A percentile compares a stretch with the other conserved stretches of the same genome.
Conservation (phyloP, 2,888 invertebrate genomes). For the Agelastica alni region DNA sequence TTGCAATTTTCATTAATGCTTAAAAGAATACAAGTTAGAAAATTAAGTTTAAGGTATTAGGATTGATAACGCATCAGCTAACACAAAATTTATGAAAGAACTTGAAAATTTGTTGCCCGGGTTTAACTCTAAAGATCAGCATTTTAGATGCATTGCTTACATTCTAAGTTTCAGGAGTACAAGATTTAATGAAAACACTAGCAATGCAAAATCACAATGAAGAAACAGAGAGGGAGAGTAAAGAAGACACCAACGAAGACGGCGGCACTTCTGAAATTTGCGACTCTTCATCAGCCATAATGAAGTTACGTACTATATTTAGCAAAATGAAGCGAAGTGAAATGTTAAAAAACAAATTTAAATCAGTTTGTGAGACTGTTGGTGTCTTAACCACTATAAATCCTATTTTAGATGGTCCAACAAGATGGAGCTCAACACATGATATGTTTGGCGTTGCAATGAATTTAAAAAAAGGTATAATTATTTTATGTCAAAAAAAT, state of each 20-base stretch:
- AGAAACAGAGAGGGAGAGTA: neutral
- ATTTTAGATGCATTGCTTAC: constrained; percentile 42
- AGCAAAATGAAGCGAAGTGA: neutral
- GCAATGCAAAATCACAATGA: neutral
- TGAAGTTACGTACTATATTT: neutral
- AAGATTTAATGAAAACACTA: constrained; percentile 28
- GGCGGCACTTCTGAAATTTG: neutral
- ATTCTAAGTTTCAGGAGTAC: constrained; percentile 41
- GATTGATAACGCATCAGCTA: constrained; percentile 32
- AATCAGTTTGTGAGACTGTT: constrained; percentile 6
- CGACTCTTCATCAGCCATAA: neutral
- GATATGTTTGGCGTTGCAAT: constrained; percentile 11
- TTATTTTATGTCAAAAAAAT: no score
- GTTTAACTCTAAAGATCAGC: constrained; percentile 34
- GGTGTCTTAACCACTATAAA: constrained; percentile 3
- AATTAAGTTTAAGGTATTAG: constrained; percentile 39
- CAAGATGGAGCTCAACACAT: constrained; percentile 15
- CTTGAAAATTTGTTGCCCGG: neutral
- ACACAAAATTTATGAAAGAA: constrained; percentile 38
- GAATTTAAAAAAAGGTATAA: constrained; percentile 1
- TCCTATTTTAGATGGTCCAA: constrained; percentile 5
- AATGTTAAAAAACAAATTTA: neutral
- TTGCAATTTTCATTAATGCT: constrained; percentile 32
- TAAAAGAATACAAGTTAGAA: constrained; percentile 25
- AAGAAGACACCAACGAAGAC: neutral